Evolutionary conservation across 2,113 vertebrate species (phyloP).

Genomic region (Baryphthengus martii): DNA sequence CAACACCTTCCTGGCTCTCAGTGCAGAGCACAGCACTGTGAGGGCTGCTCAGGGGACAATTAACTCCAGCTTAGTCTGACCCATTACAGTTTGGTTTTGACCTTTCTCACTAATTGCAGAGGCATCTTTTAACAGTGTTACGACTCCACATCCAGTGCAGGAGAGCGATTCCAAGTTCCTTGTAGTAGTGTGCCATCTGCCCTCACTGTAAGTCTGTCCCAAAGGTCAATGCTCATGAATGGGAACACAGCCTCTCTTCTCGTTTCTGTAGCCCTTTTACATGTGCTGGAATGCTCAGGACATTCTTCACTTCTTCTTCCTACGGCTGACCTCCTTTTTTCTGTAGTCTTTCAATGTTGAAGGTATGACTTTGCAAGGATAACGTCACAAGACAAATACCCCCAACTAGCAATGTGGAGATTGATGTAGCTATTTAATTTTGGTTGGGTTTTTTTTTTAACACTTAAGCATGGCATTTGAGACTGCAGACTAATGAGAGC

Average conservation of each 20-base stretch:
- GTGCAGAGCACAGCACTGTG: too few relatives aligned
- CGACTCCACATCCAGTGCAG: neutral
- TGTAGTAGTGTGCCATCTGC: neutral
- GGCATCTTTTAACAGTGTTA: neutral
- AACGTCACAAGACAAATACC: neutral
- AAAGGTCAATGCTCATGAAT: neutral
- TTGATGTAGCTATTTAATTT: neutral
- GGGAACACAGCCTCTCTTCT: neutral
- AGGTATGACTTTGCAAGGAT: neutral
- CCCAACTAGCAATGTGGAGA: neutral
- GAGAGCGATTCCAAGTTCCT: neutral
- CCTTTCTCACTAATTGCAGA: neutral
- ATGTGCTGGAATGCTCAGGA: neutral
- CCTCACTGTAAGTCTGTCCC: neutral
- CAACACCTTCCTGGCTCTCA: too few relatives aligned
- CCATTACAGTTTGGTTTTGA: too few relatives aligned
- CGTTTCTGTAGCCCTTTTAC: neutral
- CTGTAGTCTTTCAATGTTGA: neutral
- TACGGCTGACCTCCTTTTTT: neutral
- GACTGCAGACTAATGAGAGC: neutral
- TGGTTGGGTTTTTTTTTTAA: neutral
- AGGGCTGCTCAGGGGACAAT: too few relatives aligned
- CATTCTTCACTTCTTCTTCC: neutral
- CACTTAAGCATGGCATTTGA: neutral
- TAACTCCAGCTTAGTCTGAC: too few relatives aligned